phyloP scores from a whole-genome alignment of 1,140 invertebrate genomes.

The Drosophila ficusphila region DNA sequence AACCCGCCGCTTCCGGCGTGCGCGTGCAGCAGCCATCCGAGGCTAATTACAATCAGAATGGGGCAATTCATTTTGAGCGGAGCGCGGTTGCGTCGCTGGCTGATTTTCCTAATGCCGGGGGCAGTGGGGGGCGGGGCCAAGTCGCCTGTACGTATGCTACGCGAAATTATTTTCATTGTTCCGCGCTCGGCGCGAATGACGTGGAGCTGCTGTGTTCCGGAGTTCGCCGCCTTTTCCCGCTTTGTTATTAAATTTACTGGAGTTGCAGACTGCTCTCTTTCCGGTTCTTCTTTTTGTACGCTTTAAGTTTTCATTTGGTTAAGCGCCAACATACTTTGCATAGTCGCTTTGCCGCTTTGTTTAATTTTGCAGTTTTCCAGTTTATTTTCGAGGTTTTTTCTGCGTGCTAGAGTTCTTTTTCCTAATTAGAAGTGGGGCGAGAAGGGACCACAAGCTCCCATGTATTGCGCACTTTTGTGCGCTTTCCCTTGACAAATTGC shows the following conservation, averaged over 20 bases:
- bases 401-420: conserved; percentile 1
- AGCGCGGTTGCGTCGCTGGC: conserved; percentile 25
- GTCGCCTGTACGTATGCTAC: conserved; percentile 64
- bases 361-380: conserved; percentile 53
- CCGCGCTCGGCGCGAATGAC: conserved; percentile 26
- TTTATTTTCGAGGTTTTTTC: conserved; percentile 39
- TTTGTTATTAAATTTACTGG: conserved; percentile 38
- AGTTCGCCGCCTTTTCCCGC: neutral
- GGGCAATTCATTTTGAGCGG: conserved; percentile 78
- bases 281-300: conserved; percentile 1
- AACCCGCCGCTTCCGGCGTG: conserved; percentile 42
- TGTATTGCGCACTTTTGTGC: conserved; percentile 33
- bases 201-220: conserved; percentile 20
- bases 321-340: conserved; percentile 53
- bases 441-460: conserved; percentile 28
- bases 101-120: conserved; percentile 13
- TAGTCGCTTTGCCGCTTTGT: conserved; percentile 55
- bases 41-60: conserved; percentile 84
- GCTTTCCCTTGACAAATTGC: conserved; percentile 43
- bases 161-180: conserved; percentile 79
- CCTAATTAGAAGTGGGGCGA: conserved; percentile 64
- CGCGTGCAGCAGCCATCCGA: conserved; percentile 72
- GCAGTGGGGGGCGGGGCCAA: conserved; percentile 2
- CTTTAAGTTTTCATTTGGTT: conserved; percentile 57
- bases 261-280: conserved; percentile 10